These are phyloP conservation scores for Spisula subtruncata DNA, from an alignment of 2,888 invertebrate genomes.

Conservation along the genomic window DNA sequence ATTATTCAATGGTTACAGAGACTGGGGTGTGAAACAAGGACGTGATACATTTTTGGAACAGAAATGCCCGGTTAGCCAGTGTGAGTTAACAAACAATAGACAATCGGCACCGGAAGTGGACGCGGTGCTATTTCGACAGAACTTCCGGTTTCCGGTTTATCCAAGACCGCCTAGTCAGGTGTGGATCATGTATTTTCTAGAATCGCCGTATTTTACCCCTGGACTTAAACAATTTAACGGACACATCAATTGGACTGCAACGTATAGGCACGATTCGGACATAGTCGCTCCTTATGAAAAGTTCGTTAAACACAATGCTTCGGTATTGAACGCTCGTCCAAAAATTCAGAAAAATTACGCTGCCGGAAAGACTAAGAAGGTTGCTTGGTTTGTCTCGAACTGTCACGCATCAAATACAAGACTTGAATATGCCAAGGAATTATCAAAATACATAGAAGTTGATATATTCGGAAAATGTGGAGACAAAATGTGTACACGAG, in stretches of 20 bases:
- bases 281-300: slow-evolving; percentile 98
- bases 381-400: slow-evolving; percentile 99
- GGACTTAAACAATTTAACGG: slow-evolving; percentile 92
- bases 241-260: slow-evolving; percentile 98
- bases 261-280: slow-evolving; percentile 97
- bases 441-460: slow-evolving; percentile 93
- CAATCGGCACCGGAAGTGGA: slow-evolving; percentile 37
- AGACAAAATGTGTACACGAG: slow-evolving; percentile 88
- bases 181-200: slow-evolving; percentile 65
- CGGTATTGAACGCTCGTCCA: slow-evolving; percentile 11
- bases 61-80: slow-evolving; percentile 95
- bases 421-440: slow-evolving; percentile 94
- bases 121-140: slow-evolving; percentile 60
- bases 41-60: slow-evolving; percentile 54
- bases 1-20: slow-evolving; percentile 50
- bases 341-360: slow-evolving; percentile 80
- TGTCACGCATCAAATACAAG: slow-evolving; percentile 97
- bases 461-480: slow-evolving; percentile 87
- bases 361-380: slow-evolving; percentile 96
- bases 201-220: slow-evolving; percentile 88
- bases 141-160: slow-evolving; percentile 28
- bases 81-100: slow-evolving; percentile 91
- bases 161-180: slow-evolving; percentile 54
- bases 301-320: slow-evolving; percentile 94
- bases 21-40: slow-evolving; percentile 62